Evolutionary conservation across 2,888 invertebrate genomes (phyloP), one percentile per base, ranked within the genome.

Genomic region (Philereme transversata): DNA sequence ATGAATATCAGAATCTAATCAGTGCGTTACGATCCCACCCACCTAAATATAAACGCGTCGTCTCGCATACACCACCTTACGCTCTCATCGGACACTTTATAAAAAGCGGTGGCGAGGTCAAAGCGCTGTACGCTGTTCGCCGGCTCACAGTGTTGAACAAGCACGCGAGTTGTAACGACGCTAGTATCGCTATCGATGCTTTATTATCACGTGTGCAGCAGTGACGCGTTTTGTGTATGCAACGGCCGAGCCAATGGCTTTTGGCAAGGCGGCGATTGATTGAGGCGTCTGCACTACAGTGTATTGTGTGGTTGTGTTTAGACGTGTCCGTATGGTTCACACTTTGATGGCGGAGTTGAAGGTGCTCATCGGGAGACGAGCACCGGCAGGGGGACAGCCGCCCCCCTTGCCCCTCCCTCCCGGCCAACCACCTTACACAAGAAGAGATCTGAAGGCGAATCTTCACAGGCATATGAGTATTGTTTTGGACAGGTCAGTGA

Each of bases 381-480:
- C 90, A 75, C 89, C 86, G 74, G 73, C 81, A 62, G 87, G 84
- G 73, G 84, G 82, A 70, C 78, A 77, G 57, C 78, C 78, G 62
- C 72, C 78, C 71, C 74, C 65, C 79, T 67, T 73, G 79, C 66
- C 74, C 75, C 60, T 75, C 76, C 67, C 75, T 74, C 71, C 76
- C 76, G 60, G 73, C 76, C 90, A 86, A 59, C 90, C 86, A 62
- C 87, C 86, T 60, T 92, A 92, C 79, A 81, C 91, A 50, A 81
- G 93, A 44, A 80, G 87, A 68, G 93, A 93, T 72, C 87, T 93
- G 63, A 92, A 91, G 78, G 88, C 88, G 59, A 93, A 93, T 75
- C 87, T 93, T 44, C 89, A 93, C 75, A 87, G 87, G 70, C 92
- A 93, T 76, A 93, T 93, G 92, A 91, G 87, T 82, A 92, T 91